Evolutionary conservation across 2,113 vertebrate species (phyloP).

Genomic region (Rissa tridactyla): DNA sequence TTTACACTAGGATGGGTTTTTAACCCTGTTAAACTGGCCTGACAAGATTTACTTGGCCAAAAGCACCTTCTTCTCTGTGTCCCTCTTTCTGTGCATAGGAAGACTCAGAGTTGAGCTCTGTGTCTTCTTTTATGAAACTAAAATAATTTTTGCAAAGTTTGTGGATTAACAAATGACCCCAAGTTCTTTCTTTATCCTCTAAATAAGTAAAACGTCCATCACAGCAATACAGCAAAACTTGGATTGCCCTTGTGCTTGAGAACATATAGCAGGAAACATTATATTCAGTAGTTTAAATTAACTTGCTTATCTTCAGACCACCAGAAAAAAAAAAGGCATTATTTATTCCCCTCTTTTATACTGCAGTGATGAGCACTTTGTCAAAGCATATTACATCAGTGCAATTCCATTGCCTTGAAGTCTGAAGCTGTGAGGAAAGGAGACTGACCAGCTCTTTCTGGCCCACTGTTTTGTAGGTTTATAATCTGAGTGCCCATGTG

Average conservation of each 20-base stretch:
- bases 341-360: neutral
- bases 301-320: conserved; percentile 16
- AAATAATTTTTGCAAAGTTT: neutral
- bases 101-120: neutral
- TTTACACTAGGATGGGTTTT: neutral
- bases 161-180: neutral
- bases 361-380: neutral
- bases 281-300: neutral
- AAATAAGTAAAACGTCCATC: neutral
- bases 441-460: neutral
- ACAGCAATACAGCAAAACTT: neutral
- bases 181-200: neutral
- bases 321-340: neutral
- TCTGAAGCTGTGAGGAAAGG: neutral
- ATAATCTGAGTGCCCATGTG: neutral
- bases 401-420: neutral
- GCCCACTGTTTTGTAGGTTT: neutral
- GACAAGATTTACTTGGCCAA: neutral
- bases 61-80: neutral
- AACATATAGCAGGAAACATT: neutral
- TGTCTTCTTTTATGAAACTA: neutral
- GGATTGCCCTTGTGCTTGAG: neutral
- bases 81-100: neutral
- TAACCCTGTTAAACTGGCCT: neutral
- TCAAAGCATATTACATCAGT: neutral